Evolutionary conservation across 2,888 invertebrate genomes (phyloP).

Genomic region (Anarsia innoxiella): DNA sequence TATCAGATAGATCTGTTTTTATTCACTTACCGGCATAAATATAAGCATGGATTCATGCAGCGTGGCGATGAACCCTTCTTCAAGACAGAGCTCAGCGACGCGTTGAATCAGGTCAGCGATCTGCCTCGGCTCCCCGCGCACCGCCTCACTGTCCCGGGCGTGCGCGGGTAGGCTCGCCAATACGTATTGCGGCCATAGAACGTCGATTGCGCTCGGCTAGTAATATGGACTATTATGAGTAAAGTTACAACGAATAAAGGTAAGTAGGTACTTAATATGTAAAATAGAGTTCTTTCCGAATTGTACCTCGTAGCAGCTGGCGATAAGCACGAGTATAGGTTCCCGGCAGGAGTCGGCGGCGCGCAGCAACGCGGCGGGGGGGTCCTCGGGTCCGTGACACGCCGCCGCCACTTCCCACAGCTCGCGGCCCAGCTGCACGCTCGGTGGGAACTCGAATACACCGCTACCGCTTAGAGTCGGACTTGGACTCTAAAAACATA

Average conservation of each 20-base stretch:
- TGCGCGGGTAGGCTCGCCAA: slow-evolving; percentile 45
- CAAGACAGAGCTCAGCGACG: slow-evolving; percentile 71
- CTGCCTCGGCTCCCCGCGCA: slow-evolving; percentile 40
- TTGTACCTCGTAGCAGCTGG: slow-evolving; percentile 80
- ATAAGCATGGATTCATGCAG: slow-evolving; percentile 80
- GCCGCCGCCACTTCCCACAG: slow-evolving; percentile 78
- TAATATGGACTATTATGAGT: too few species aligned
- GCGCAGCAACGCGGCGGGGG: slow-evolving; percentile 77
- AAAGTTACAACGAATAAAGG: too few species aligned
- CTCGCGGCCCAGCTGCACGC: slow-evolving; percentile 57
- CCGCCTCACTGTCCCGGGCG: slow-evolving; percentile 29
- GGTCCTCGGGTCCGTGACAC: slow-evolving; percentile 81
- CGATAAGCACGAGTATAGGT: slow-evolving; percentile 78
- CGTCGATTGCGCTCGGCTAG: slow-evolving; percentile 77
- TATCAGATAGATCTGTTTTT: too few species aligned
- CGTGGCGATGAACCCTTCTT: slow-evolving; percentile 73
- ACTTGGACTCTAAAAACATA: slow-evolving; percentile 34
- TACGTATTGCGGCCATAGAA: slow-evolving; percentile 77
- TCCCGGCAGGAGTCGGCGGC: slow-evolving; percentile 74
- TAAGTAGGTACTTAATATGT: too few species aligned
- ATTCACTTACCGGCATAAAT: slow-evolving; percentile 80
- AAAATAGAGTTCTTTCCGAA: neutral
- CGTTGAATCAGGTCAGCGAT: slow-evolving; percentile 51
- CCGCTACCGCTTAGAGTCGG: slow-evolving; percentile 34
- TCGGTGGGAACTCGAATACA: slow-evolving; percentile 57